These are phyloP conservation scores for Pollimyrus isidori DNA, from an alignment of 2,113 vertebrate genomes.

Conservation along the genomic window DNA sequence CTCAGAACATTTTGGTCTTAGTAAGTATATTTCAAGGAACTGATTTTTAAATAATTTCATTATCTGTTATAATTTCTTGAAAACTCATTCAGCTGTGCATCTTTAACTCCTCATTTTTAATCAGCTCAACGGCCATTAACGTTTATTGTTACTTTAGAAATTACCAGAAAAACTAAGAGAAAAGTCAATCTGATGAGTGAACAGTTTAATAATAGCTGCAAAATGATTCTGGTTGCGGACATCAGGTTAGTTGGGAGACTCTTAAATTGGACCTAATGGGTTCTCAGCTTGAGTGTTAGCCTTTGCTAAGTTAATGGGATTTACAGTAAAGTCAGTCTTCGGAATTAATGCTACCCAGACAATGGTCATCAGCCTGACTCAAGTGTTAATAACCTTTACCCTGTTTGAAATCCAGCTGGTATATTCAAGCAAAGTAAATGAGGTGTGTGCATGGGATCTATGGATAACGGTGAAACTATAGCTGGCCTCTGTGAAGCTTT, in stretches of 20 bases:
- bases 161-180: not conserved
- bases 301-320: constrained; percentile 60
- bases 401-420: constrained; percentile 37
- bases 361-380: constrained; percentile 50
- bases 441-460: not conserved
- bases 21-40: constrained; percentile 2
- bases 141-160: constrained; percentile 7
- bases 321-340: constrained; percentile 44
- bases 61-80: constrained; percentile 1
- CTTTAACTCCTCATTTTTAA: not conserved
- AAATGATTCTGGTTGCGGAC: not conserved
- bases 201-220: constrained; percentile 18
- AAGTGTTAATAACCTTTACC: constrained; percentile 57
- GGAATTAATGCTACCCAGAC: constrained; percentile 51
- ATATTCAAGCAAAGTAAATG: constrained; percentile 25
- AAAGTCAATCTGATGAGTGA: constrained; percentile 14
- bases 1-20: not conserved
- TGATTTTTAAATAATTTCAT: constrained; percentile 9
- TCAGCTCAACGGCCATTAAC: not conserved
- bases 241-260: constrained; percentile 34
- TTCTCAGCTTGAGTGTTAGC: constrained; percentile 48
- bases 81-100: not conserved
- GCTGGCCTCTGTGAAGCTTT: not conserved
- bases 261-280: constrained; percentile 50
- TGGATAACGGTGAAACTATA: not conserved